Evolutionary conservation across 2,113 vertebrate species (phyloP).

Genomic region (Paedocypris sp.): DNA sequence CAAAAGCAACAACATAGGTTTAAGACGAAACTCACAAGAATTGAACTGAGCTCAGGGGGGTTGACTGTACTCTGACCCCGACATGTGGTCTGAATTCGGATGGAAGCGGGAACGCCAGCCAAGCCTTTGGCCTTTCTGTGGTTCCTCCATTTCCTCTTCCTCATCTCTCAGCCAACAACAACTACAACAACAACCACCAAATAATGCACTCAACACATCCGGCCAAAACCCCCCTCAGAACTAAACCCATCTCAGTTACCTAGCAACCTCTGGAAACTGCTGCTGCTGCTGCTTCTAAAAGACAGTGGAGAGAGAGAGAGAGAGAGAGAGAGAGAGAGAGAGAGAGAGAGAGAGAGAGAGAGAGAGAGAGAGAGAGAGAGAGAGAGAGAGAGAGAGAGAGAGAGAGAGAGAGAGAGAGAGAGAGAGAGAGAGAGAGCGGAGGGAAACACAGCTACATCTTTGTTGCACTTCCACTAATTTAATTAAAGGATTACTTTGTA

Average conservation of each 20-base stretch:
- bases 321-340: neutral
- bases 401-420: constrained; percentile 5
- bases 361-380: neutral
- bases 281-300: constrained; percentile 6
- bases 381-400: constrained; percentile 1
- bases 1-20: no score
- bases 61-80: neutral
- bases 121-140: neutral
- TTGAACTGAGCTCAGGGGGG: no score
- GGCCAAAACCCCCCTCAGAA: constrained; percentile 17
- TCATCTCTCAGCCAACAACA: neutral
- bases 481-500: constrained; percentile 42
- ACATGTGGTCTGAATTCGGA: neutral
- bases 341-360: constrained; percentile 1
- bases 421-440: neutral
- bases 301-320: constrained; percentile 1
- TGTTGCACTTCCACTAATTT: constrained; percentile 27
- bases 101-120: neutral
- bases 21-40: no score
- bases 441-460: constrained; percentile 16
- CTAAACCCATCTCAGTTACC: constrained; percentile 36
- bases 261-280: constrained; percentile 40
- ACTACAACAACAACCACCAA: no score
- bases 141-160: constrained; percentile 1
- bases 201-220: constrained; percentile 7